Evolutionary conservation across 2,888 invertebrate species (phyloP).

Genomic region (Agrotis clavis): DNA sequence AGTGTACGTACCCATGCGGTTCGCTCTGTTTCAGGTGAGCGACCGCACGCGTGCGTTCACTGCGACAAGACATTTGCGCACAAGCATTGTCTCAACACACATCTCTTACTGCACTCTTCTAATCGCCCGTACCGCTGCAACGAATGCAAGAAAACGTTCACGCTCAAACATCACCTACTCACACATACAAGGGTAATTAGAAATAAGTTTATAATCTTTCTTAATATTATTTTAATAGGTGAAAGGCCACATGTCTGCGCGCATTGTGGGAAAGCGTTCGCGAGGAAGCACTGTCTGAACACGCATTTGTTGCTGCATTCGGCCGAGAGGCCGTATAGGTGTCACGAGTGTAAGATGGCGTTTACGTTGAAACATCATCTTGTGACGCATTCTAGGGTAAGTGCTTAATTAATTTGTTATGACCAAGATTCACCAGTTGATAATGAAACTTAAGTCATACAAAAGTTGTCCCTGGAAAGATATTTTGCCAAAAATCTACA

Average conservation of each 20-base stretch:
- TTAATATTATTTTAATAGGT: conserved; percentile 84
- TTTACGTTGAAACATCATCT: conserved; percentile 96
- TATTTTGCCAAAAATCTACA: no score
- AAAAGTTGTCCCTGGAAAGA: not conserved
- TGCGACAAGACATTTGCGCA: conserved; percentile 95
- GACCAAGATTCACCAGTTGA: not conserved
- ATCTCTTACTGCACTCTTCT: conserved; percentile 94
- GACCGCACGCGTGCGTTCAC: conserved; percentile 93
- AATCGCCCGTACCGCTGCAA: conserved; percentile 95
- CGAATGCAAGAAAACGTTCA: conserved; percentile 96
- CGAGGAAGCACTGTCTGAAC: conserved; percentile 95
- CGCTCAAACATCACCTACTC: conserved; percentile 95
- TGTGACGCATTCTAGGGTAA: conserved; percentile 94
- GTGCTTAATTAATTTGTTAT: conserved; percentile 54
- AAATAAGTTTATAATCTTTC: conserved; percentile 37
- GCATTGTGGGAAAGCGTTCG: conserved; percentile 95
- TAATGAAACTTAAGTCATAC: not conserved
- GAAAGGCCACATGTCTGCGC: conserved; percentile 95
- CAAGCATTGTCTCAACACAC: conserved; percentile 95
- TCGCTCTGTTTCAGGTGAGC: conserved; percentile 91
- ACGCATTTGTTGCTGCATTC: conserved; percentile 96
- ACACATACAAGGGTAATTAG: conserved; percentile 93
- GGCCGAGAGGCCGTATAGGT: conserved; percentile 95
- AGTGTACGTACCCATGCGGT: conserved; percentile 67
- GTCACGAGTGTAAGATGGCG: conserved; percentile 96